phyloP scores from a whole-genome alignment of 2,113 vertebrate genomes.

The Motacilla alba region DNA sequence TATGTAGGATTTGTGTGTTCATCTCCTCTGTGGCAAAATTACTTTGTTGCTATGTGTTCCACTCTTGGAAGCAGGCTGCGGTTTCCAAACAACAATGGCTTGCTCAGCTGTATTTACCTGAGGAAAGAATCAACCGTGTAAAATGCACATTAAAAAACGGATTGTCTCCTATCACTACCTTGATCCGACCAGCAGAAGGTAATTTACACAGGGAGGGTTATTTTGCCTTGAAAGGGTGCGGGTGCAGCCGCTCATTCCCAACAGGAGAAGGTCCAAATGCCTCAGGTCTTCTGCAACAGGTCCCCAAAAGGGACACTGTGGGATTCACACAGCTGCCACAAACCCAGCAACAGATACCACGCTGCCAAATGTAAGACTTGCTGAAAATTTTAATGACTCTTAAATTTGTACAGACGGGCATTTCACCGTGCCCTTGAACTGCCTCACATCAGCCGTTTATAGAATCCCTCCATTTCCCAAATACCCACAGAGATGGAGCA shows the following conservation, averaged over 20 bases:
- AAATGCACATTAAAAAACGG: not conserved
- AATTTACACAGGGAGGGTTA: not conserved
- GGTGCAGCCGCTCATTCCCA: not conserved
- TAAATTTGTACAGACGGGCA: not conserved
- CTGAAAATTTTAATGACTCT: constrained; percentile 10
- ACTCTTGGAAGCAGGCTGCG: not conserved
- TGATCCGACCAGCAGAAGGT: not conserved
- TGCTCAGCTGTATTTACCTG: not conserved
- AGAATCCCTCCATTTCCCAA: not conserved
- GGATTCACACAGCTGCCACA: not conserved
- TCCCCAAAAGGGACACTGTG: not conserved
- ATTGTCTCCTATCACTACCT: accelerated
- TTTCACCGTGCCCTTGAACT: not conserved
- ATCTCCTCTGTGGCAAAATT: not conserved
- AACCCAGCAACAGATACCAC: not conserved
- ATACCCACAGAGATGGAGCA: not conserved
- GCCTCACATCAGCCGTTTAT: not conserved
- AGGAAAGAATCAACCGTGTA: not conserved
- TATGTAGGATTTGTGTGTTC: not conserved
- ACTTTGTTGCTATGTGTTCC: not conserved
- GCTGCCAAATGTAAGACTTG: not conserved
- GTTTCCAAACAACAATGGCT: not conserved
- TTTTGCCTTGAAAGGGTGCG: not conserved
- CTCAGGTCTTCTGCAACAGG: not conserved
- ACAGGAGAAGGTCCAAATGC: not conserved